These are phyloP conservation scores for Copidosoma aretas DNA, from an alignment of 2,888 invertebrate species.

Conservation along the genomic window DNA sequence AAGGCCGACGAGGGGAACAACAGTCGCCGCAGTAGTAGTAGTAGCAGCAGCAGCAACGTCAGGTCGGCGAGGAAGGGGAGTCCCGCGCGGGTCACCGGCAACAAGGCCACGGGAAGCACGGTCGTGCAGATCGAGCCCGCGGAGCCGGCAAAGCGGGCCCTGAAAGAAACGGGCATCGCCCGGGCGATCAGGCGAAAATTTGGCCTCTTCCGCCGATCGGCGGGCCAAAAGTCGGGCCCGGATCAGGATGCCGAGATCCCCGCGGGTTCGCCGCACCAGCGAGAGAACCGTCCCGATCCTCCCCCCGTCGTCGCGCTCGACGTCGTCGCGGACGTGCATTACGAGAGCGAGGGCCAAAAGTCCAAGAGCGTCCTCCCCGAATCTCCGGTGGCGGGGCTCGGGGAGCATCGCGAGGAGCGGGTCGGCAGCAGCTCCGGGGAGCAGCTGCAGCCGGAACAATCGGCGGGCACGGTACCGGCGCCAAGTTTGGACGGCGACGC, in stretches of 20 bases:
- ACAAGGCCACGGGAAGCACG: neutral
- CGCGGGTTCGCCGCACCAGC: neutral
- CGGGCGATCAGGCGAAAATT: constrained; percentile 29
- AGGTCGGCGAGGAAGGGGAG: too few species aligned
- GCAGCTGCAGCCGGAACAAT: too few species aligned
- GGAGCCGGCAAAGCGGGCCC: neutral
- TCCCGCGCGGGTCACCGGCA: too few species aligned
- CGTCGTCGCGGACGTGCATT: constrained; percentile 35
- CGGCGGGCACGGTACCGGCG: too few species aligned
- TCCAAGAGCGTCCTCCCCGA: constrained; percentile 1
- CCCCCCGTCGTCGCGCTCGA: constrained; percentile 15
- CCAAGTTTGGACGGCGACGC: constrained; percentile 19
- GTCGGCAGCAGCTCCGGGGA: too few species aligned
- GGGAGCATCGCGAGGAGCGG: constrained; percentile 15
- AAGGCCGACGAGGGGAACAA: too few species aligned
- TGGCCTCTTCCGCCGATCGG: constrained; percentile 34
- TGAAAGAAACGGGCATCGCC: constrained; percentile 13
- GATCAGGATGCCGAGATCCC: constrained; percentile 20
- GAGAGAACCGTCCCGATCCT: neutral
- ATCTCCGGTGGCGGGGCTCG: neutral
- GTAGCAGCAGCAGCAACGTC: too few species aligned
- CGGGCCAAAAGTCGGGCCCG: too few species aligned
- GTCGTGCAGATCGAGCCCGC: neutral
- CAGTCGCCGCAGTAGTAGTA: too few species aligned
- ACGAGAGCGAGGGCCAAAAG: constrained; percentile 14